Evolutionary conservation across 2,797 vertebrate genomes (phyloP), one percentile per base, ranked within the genome.

Genomic region (Arctocebus calabarensis): DNA sequence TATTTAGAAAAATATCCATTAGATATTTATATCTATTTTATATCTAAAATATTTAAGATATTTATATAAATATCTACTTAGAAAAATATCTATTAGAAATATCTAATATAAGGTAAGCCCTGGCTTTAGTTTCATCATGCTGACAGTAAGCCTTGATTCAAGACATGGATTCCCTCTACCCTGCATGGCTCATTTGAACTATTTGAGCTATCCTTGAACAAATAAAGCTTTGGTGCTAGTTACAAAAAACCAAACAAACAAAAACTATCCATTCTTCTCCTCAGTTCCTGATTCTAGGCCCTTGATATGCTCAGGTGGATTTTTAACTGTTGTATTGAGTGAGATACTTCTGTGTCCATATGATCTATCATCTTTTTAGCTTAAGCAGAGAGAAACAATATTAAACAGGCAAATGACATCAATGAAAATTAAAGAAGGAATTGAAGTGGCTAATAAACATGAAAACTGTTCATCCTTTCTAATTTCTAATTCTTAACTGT

Each of bases 381-480:
- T 40, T 43, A 34, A 93, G 22, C 6, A 66, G 5, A 48, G 55
- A 59, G 32, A 52, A 34, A n/a, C n/a, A 19, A 23, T 74, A 66
- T 87, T 87, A 93, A 64, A 66, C 0, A 61, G 40, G 13, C 13
- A 84, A 79, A 82, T 64, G 62, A 22, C 17, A 82, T 88, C 32
- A 93, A 79, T 94, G 64, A 75, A 94, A 96, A 59, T 43, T 74
- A 59, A 87, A 91, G n/a, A 83, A 89, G 55, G 82, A 84, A 90
- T 32, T 83, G 14, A 48, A 37, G 43, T 83, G 59, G 8, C 7
- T 93, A 92, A 78, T 59, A 87, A 68, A 74, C 68, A 62, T 73
- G 14, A 91, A 82, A 88, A 68, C 17, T 55, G 1, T 55, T 81
- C 61, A 74, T 25, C 22, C 6, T 84, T 77, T 64, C 55, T 43